These are phyloP conservation scores for Schizotus pectinicornis DNA, from an alignment of 2,888 invertebrate genomes.

Conservation along the genomic window DNA sequence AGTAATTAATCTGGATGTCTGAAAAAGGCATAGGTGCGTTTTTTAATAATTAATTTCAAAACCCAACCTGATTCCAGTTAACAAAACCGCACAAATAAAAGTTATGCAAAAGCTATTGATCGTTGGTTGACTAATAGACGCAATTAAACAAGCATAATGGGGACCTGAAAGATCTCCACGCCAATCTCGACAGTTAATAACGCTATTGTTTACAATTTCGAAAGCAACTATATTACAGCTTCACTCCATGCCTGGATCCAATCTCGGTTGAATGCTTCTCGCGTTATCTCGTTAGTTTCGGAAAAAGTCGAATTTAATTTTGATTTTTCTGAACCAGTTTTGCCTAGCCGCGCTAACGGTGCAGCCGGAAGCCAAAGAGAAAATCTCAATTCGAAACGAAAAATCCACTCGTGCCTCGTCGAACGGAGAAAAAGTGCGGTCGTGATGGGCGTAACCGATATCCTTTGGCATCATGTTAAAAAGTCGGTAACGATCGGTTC, in stretches of 20 bases:
- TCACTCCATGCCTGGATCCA: conserved; percentile 13
- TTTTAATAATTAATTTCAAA: conserved; percentile 26
- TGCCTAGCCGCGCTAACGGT: neutral
- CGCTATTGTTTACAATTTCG: conserved; percentile 26
- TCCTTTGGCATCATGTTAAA: conserved; percentile 4
- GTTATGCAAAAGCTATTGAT: conserved; percentile 16
- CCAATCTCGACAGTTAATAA: conserved; percentile 24
- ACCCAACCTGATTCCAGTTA: neutral
- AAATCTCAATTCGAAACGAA: neutral
- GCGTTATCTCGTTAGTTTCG: too few species aligned
- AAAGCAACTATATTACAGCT: conserved; percentile 18
- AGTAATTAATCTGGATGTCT: conserved; percentile 26
- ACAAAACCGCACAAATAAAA: neutral
- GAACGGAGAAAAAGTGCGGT: neutral
- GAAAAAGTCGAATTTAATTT: conserved; percentile 1
- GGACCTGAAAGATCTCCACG: conserved; percentile 8
- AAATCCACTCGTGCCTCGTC: neutral
- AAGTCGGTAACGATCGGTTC: conserved; percentile 1
- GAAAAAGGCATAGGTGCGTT: conserved; percentile 6
- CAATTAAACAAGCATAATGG: conserved; percentile 20
- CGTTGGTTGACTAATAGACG: conserved; percentile 6
- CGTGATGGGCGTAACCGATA: conserved; percentile 9
- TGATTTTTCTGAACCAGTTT: neutral
- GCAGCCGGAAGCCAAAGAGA: neutral
- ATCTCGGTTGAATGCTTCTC: conserved; percentile 14